Evolutionary conservation across 2,888 invertebrate species (phyloP), one percentile per base, ranked within the genome.

Genomic region (Drosophila paranaensis): DNA sequence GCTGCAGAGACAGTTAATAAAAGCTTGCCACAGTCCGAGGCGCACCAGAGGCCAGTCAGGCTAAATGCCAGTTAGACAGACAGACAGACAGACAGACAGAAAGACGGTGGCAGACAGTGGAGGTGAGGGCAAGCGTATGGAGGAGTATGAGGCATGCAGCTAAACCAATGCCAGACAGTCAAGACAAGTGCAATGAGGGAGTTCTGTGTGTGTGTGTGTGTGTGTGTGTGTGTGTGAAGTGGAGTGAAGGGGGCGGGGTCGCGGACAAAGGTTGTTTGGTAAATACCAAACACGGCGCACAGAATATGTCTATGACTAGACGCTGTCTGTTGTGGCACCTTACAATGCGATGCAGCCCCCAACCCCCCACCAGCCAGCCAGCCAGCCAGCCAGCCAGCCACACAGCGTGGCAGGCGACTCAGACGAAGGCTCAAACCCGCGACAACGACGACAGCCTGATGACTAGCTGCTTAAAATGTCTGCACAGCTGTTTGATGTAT

Each of bases 391-490:
- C 42, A 30, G 33, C n/a, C 11, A 33, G 42, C 60, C 40, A 35
- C 30, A 55, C 48, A 48, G 48, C 48, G 48, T 50, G 33, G 60
- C 60, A 69, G 55, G 74, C 56, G 74, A 75, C 60, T 67, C 56
- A 64, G 67, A 55, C 73, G 25, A 45, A 37, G 54, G 56, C 63
- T 60, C 60, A 57, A 60, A 46, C 48, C 48, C 48, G 48, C 48
- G 48, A 48, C 46, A 30, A 48, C 27, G 27, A 27, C 43, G 66
- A 83, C 88, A 87, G 88, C 70, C 85, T 77, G 80, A 82, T 77
- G 80, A 80, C 80, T 73, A 63, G 73, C 80, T 84, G 89, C 84
- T 84, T 84, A 84, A 88, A 84, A 89, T 84, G 83, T 87, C 83
- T 89, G 88, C 89, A 81, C 89, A 89, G 83, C 83, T 84, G 89